Percentiles rank a stretch among this genome's conserved stretches.
Evolutionary conservation across 2,888 invertebrate species (phyloP).

Genomic region (Luperina nickerlii): DNA sequence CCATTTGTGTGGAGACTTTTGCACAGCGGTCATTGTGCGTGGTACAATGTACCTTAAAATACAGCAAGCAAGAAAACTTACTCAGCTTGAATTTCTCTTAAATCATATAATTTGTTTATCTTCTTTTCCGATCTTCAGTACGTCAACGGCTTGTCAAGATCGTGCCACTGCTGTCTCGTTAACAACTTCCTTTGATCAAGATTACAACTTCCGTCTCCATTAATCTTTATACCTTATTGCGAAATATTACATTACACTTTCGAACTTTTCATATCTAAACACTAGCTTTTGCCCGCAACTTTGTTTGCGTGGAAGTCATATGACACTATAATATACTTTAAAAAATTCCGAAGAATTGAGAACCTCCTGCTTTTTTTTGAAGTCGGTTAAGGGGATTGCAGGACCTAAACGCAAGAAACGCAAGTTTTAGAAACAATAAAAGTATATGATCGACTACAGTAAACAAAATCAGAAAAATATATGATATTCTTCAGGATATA

Average conservation of each 20-base stretch:
- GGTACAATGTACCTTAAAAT: not conserved
- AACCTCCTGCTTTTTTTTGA: no score
- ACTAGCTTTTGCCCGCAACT: not conserved
- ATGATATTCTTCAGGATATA: no score
- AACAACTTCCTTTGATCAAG: constrained; percentile 23
- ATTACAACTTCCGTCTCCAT: constrained; percentile 39
- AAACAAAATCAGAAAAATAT: no score
- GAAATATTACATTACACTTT: constrained; percentile 53
- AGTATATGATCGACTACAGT: no score
- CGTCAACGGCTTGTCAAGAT: not conserved
- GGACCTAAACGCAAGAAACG: no score
- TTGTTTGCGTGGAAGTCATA: not conserved
- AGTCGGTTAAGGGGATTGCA: no score
- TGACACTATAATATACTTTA: not conserved
- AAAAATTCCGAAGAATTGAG: no score
- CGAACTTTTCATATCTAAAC: constrained; percentile 14
- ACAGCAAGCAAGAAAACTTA: not conserved
- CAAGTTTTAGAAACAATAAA: no score
- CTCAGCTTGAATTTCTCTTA: not conserved
- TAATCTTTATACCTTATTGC: constrained; percentile 31
- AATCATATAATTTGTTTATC: not conserved
- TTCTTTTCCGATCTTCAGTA: constrained; percentile 12
- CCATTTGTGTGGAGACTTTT: no score
- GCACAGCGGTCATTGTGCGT: no score
- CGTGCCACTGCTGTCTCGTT: constrained; percentile 2